Percentiles rank a stretch among this genome's conserved stretches.
These are phyloP conservation scores for Sitta carolinensis DNA, from an alignment of 2,797 vertebrate genomes.

Conservation along the genomic window DNA sequence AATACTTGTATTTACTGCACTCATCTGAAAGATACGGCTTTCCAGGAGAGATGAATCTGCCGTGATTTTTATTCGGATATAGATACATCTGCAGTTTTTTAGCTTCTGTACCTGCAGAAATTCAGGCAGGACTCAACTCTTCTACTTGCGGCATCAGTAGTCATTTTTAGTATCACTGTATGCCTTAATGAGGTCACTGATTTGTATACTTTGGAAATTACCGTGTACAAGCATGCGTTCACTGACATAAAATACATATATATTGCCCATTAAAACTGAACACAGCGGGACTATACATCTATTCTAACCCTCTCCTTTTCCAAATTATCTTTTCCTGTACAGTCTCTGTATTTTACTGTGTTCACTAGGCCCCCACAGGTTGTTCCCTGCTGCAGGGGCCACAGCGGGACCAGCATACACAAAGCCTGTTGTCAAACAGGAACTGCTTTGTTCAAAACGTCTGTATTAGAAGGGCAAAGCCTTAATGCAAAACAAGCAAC, in stretches of 20 bases:
- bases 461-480: background rate
- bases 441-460: fast-evolving
- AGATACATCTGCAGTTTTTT: background rate
- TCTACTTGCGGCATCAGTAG: background rate
- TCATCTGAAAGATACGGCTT: background rate
- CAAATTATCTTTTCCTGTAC: background rate
- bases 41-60: background rate
- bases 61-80: background rate
- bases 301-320: background rate
- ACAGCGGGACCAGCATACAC: no score
- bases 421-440: background rate
- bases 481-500: fast-evolving
- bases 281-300: fast-evolving
- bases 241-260: fast-evolving
- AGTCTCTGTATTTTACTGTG: background rate
- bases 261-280: background rate
- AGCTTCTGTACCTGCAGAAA: background rate
- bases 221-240: background rate
- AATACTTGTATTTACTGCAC: background rate
- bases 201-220: background rate
- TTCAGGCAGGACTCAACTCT: background rate
- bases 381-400: fast-evolving
- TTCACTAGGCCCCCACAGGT: fast-evolving
- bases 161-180: background rate
- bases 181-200: background rate